Evolutionary conservation across 2,113 vertebrate genomes (phyloP), one percentile per base, ranked within the genome.

Genomic region (Poicephalus gulielmi): DNA sequence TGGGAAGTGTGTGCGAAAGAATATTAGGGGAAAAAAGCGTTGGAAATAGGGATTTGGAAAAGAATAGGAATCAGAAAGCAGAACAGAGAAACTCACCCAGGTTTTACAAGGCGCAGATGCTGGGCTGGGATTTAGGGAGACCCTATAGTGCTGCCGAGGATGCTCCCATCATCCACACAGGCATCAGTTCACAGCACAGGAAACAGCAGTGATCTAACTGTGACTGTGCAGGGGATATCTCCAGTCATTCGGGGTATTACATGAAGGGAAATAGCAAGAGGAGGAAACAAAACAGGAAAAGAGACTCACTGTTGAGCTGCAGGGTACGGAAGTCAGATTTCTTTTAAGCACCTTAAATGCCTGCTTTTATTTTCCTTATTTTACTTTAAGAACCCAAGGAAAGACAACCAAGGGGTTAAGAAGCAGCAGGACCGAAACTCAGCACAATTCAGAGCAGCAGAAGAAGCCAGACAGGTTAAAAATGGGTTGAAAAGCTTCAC

Each of bases 121-220:
- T 39, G 41, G 82, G 41, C 43, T 0, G 74, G 85, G 88, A 94
- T 74, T 19, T 70, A 60, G 59, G 92, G 87, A 88, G 53, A 41
- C 74, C 49, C 44, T 80, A 64, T 49, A 55, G 85, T 24, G 10
- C 52, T 9, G 68, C 1, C 0, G 82, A 25, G 44, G 59, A 66
- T 63, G 5, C 23, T 75, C n/a, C 1, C 0, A 92, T 50, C 77
- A 55, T 8, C 64, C 17, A 1, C 4, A 0, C 49, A 1, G 7
- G 59, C 73, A 84, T 44, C 78, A 7, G 15, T 17, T 53, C 68
- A 19, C 47, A 43, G 41, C 66, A 41, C 2, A 5, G 50, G 31
- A 37, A 81, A 52, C 9, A 33, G 22, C 44, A 31, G 47, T 19
- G 64, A 81, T n/a, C 86, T 80, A 67, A 10, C 5, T 60, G 59